These are phyloP conservation scores for Sarcophaga caerulescens DNA, from an alignment of 2,888 invertebrate genomes.

Conservation along the genomic window DNA sequence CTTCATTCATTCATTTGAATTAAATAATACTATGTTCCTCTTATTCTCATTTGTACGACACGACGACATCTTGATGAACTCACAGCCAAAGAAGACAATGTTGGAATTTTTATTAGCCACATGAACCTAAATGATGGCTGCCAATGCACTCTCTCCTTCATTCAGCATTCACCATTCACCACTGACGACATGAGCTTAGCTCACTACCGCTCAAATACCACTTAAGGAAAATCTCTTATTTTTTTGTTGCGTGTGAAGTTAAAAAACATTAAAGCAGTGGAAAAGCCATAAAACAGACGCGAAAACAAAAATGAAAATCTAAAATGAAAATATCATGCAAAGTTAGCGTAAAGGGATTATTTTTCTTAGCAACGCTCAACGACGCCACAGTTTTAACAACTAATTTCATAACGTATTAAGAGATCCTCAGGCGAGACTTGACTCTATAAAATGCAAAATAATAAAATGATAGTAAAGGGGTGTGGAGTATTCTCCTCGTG, in stretches of 20 bases:
- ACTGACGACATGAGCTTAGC: slow-evolving; percentile 34
- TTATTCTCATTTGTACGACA: slow-evolving; percentile 56
- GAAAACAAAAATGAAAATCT: neutral
- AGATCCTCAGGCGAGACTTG: slow-evolving; percentile 47
- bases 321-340: slow-evolving; percentile 5
- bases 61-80: slow-evolving; percentile 74
- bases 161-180: too few relatives aligned
- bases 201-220: slow-evolving; percentile 34
- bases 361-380: neutral
- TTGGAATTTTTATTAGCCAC: slow-evolving; percentile 79
- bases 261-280: neutral
- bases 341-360: slow-evolving; percentile 28
- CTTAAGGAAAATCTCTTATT: slow-evolving; percentile 44
- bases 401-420: slow-evolving; percentile 15
- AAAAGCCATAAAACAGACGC: neutral
- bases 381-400: neutral
- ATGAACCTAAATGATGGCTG: slow-evolving; percentile 41
- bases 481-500: neutral
- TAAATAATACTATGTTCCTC: slow-evolving; percentile 12
- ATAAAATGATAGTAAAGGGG: neutral
- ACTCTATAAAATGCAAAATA: slow-evolving; percentile 16
- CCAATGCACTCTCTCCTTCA: slow-evolving; percentile 25
- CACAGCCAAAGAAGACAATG: slow-evolving; percentile 74
- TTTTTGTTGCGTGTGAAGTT: slow-evolving; percentile 18
- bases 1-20: neutral